Conservation (phyloP, 2,888 invertebrate genomes). For the Amorpha juglandis region DNA sequence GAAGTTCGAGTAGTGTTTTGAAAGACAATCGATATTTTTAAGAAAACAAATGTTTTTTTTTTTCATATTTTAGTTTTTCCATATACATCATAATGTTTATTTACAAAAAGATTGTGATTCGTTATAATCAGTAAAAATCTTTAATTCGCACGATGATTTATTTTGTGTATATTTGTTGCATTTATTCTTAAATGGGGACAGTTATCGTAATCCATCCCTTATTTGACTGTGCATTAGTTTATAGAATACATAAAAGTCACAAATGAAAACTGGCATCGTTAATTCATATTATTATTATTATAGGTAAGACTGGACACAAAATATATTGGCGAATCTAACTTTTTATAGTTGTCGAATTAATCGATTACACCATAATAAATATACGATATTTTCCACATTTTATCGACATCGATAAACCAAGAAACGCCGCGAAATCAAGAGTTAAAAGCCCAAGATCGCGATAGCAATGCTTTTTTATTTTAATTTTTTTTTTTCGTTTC, state of each 20-base stretch:
- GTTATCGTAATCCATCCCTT: constrained; percentile 35
- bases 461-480: not conserved
- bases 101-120: constrained; percentile 16
- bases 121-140: constrained; percentile 29
- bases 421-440: constrained; percentile 3
- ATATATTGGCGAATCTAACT: not conserved
- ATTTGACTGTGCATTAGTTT: constrained; percentile 47
- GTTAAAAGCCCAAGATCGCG: not conserved
- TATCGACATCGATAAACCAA: constrained; percentile 25
- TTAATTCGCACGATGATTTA: constrained; percentile 35
- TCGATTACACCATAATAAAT: not conserved
- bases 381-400: constrained; percentile 8
- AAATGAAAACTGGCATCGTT: constrained; percentile 20
- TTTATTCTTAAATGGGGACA: constrained; percentile 63
- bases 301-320: not conserved
- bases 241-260: constrained; percentile 20
- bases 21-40: constrained; percentile 18
- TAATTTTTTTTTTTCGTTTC: constrained; percentile 2
- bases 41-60: constrained; percentile 11
- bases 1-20: constrained; percentile 2
- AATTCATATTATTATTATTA: constrained; percentile 4
- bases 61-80: constrained; percentile 17
- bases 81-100: constrained; percentile 22
- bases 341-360: not conserved
- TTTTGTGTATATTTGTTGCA: constrained; percentile 78